Percentiles rank a stretch among this genome's conserved stretches.
These are phyloP conservation scores for Sialia sialis DNA, from an alignment of 2,113 vertebrate species.

Conservation along the genomic window DNA sequence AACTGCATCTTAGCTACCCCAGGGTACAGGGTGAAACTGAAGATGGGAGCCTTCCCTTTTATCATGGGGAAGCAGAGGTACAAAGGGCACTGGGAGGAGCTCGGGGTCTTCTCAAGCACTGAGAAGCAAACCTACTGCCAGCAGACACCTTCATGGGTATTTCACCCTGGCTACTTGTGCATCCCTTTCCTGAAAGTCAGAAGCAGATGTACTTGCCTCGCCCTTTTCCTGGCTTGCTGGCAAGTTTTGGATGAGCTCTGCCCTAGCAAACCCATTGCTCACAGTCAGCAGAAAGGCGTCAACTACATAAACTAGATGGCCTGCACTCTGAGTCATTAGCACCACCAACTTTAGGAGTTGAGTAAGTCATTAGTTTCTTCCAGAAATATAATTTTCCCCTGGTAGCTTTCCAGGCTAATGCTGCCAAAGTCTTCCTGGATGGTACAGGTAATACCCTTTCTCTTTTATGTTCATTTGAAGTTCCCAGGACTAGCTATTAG, in stretches of 20 bases:
- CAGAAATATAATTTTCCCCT: conserved; percentile 10
- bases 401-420: background rate
- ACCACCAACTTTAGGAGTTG: background rate
- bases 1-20: background rate
- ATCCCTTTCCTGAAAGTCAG: background rate
- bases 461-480: conserved; percentile 23
- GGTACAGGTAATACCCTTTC: conserved; percentile 19
- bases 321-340: background rate
- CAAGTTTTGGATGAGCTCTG: background rate
- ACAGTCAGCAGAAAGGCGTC: background rate
- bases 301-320: background rate
- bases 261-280: background rate
- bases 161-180: background rate
- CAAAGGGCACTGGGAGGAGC: background rate
- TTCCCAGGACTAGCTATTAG: background rate
- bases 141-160: background rate
- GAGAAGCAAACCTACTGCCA: background rate
- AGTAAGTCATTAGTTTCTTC: background rate
- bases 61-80: background rate
- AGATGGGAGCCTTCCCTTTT: background rate
- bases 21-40: background rate
- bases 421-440: conserved; percentile 1
- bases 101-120: background rate
- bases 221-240: background rate
- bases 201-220: background rate